Conservation (phyloP, 2,888 invertebrate genomes). For the Eupeodes luniger region DNA sequence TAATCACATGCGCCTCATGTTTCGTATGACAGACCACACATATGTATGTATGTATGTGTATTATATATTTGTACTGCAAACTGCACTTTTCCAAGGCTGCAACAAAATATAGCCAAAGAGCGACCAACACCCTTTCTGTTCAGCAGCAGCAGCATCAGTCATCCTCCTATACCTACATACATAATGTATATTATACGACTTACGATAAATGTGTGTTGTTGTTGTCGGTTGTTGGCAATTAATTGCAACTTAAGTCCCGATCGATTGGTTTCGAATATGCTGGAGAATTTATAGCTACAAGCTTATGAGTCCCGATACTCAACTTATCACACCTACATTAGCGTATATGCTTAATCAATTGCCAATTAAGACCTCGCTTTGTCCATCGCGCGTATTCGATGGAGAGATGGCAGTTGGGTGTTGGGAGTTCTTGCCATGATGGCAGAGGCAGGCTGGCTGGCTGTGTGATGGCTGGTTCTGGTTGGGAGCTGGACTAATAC, state of each 20-base stretch:
- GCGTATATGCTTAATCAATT: constrained; percentile 67
- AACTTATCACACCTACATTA: constrained; percentile 74
- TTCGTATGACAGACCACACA: constrained; percentile 12
- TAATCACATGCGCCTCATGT: constrained; percentile 16
- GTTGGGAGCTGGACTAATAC: constrained; percentile 51
- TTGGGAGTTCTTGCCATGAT: neutral
- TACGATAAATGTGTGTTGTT: neutral
- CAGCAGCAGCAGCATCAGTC: no score
- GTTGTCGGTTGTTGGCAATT: constrained; percentile 45
- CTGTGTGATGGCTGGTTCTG: no score
- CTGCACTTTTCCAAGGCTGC: constrained; percentile 25
- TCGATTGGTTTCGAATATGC: constrained; percentile 61
- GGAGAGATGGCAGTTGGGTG: neutral
- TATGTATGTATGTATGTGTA: no score
- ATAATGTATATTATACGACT: no score
- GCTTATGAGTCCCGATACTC: constrained; percentile 27
- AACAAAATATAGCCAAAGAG: constrained; percentile 7
- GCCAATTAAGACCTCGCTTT: constrained; percentile 63
- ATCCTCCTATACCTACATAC: neutral
- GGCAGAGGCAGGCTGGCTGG: neutral
- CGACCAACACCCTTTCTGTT: neutral
- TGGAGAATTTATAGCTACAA: constrained; percentile 54
- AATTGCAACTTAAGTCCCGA: constrained; percentile 68
- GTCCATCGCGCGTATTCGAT: neutral
- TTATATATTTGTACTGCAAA: constrained; percentile 9